Evolutionary conservation across 2,797 vertebrate species (phyloP).

Genomic region (Pteronotus mesoamericanus): DNA sequence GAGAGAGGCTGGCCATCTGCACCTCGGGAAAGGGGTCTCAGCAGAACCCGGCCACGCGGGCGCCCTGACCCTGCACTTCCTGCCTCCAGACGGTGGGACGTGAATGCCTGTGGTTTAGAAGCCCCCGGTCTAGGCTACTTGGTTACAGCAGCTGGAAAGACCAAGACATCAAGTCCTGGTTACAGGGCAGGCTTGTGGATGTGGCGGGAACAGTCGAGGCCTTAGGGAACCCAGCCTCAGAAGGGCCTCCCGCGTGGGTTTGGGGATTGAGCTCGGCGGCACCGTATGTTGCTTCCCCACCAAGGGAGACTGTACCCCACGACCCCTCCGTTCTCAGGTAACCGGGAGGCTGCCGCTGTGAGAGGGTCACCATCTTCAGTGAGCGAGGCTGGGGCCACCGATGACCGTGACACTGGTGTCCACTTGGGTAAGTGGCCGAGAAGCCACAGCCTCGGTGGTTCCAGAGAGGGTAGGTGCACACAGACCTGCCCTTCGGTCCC

Average conservation of each 20-base stretch:
- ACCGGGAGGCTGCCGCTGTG: background rate
- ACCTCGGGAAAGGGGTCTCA: background rate
- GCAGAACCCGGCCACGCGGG: background rate
- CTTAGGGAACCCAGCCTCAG: background rate
- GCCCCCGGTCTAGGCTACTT: background rate
- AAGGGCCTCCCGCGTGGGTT: background rate
- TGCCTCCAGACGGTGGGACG: too few species aligned
- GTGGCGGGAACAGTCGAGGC: background rate
- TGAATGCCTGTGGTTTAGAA: too few species aligned
- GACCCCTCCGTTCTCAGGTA: background rate
- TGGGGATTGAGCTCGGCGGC: fast-evolving
- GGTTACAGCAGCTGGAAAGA: fast-evolving
- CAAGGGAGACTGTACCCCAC: too few species aligned
- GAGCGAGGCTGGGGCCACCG: background rate
- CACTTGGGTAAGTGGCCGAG: fast-evolving
- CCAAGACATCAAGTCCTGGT: fast-evolving
- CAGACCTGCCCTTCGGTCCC: fast-evolving
- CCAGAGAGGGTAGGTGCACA: fast-evolving
- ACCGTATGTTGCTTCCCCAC: background rate
- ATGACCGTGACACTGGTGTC: background rate
- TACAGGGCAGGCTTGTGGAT: background rate
- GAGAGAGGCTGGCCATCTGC: background rate
- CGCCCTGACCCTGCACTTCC: background rate
- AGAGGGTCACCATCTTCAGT: background rate
- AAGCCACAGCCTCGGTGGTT: background rate